Evolutionary conservation across 2,888 invertebrate genomes (phyloP).

Genomic region (Dryomyza anilis): DNA sequence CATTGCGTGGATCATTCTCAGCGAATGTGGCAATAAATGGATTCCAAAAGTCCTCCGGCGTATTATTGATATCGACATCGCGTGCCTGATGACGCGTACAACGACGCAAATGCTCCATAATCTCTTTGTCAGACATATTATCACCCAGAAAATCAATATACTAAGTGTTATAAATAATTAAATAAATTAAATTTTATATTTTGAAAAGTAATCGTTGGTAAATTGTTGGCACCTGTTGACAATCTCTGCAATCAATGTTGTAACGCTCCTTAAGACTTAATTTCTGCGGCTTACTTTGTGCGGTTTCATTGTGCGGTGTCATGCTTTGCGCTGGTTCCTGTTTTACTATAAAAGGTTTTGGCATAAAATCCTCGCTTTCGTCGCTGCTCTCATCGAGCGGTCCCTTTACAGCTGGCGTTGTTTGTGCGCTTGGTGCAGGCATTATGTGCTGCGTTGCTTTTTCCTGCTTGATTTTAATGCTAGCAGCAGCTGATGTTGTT

Average conservation of each 20-base stretch:
- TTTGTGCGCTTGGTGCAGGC: neutral
- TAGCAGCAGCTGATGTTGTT: neutral
- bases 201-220: no score
- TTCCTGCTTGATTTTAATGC: slow-evolving; percentile 1
- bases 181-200: neutral
- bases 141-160: slow-evolving; percentile 49
- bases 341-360: slow-evolving; percentile 42
- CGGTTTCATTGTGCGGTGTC: no score
- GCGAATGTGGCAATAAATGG: slow-evolving; percentile 52
- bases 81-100: slow-evolving; percentile 47
- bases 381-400: neutral
- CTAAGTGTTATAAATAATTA: slow-evolving; percentile 38
- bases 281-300: slow-evolving; percentile 8
- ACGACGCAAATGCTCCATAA: slow-evolving; percentile 46
- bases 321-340: slow-evolving; percentile 24
- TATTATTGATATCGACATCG: slow-evolving; percentile 38
- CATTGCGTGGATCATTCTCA: slow-evolving; percentile 52
- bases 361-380: slow-evolving; percentile 40
- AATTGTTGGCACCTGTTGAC: slow-evolving; percentile 50
- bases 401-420: slow-evolving; percentile 1
- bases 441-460: neutral
- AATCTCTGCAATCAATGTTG: slow-evolving; percentile 46
- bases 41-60: slow-evolving; percentile 59
- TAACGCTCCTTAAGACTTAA: slow-evolving; percentile 38
- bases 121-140: slow-evolving; percentile 45